These are phyloP conservation scores for Solen grandis DNA, from an alignment of 1,140 invertebrate species.

Conservation along the genomic window DNA sequence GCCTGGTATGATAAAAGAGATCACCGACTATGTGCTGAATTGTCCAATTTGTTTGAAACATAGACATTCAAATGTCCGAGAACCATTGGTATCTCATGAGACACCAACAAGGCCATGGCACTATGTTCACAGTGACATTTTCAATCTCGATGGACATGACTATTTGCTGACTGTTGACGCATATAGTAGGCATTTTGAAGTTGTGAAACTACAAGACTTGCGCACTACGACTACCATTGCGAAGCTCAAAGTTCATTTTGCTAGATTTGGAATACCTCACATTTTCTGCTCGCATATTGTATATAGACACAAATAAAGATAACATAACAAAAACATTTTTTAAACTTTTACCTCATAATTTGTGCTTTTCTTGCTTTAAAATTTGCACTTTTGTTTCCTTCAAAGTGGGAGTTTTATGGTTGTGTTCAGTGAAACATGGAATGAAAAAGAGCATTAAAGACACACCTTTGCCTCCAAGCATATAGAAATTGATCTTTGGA, in stretches of 20 bases:
- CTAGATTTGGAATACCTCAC: neutral
- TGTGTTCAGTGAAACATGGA: too few species aligned
- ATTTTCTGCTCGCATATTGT: neutral
- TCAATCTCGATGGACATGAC: too few species aligned
- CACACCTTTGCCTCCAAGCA: too few species aligned
- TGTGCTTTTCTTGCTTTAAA: too few species aligned
- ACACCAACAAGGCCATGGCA: conserved; percentile 1
- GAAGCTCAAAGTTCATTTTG: neutral
- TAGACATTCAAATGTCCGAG: neutral
- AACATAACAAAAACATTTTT: too few species aligned
- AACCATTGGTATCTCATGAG: conserved; percentile 1
- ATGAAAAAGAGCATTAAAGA: too few species aligned
- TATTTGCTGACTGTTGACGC: conserved; percentile 2
- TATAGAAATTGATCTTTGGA: too few species aligned
- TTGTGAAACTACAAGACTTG: neutral
- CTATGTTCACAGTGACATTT: neutral
- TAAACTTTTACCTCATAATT: too few species aligned
- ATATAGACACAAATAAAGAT: too few species aligned
- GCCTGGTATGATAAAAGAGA: conserved; percentile 4
- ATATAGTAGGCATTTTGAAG: conserved; percentile 1
- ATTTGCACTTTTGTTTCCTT: too few species aligned
- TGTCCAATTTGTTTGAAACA: conserved; percentile 18
- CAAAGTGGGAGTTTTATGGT: too few species aligned
- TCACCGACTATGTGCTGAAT: too few species aligned
- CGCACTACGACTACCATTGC: neutral